These are phyloP conservation scores for Ecliptopera silaceata DNA, from an alignment of 2,888 invertebrate genomes.

Conservation along the genomic window DNA sequence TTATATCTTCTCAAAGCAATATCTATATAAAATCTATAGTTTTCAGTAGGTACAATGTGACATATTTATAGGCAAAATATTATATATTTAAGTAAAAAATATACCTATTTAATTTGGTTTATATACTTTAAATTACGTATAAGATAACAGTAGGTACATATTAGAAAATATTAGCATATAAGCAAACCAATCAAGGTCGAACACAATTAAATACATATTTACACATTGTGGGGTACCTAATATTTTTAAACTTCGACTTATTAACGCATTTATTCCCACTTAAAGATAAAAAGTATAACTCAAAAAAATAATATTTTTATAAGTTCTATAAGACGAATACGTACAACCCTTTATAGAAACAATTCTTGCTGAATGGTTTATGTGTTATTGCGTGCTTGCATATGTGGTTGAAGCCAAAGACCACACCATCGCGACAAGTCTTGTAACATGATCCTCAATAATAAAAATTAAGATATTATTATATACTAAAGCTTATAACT, in stretches of 20 bases:
- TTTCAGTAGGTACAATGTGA: too few species aligned
- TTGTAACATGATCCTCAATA: slow-evolving; percentile 27
- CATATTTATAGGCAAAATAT: too few species aligned
- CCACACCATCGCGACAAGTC: slow-evolving; percentile 27
- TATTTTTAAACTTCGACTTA: not conserved
- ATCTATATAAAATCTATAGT: too few species aligned
- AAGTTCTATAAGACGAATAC: too few species aligned
- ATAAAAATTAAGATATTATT: slow-evolving; percentile 15
- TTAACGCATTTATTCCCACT: not conserved
- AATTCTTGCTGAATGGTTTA: too few species aligned
- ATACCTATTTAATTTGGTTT: not conserved
- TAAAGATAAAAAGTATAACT: not conserved
- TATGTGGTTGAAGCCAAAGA: slow-evolving; percentile 17
- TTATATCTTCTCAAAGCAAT: too few species aligned
- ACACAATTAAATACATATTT: slow-evolving; percentile 22
- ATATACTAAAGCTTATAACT: slow-evolving; percentile 10
- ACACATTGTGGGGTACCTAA: not conserved
- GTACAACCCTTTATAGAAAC: too few species aligned
- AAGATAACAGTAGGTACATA: slow-evolving; percentile 17
- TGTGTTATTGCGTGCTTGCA: not conserved
- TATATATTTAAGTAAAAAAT: too few species aligned
- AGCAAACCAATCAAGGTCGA: slow-evolving; percentile 56
- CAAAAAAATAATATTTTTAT: too few species aligned
- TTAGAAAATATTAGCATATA: slow-evolving; percentile 46
- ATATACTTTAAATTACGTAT: not conserved